phyloP scores from a whole-genome alignment of 2,888 invertebrate genomes.

The Ferdinandea cuprea region DNA sequence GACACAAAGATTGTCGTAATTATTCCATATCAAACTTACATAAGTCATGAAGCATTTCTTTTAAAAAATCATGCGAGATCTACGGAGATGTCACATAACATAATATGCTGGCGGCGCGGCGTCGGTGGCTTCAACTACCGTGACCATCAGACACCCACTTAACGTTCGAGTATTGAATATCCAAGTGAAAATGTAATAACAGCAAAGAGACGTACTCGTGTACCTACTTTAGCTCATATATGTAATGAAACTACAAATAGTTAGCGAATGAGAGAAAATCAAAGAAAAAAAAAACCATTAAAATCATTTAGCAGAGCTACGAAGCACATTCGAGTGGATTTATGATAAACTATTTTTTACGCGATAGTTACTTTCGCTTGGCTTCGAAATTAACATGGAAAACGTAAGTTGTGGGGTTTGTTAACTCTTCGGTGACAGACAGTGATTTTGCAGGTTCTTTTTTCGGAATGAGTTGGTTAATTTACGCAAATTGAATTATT shows the following conservation, averaged over 20 bases:
- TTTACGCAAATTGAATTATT: too few species aligned
- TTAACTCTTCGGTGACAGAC: constrained; percentile 20
- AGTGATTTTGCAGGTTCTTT: constrained; percentile 11
- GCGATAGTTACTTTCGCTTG: constrained; percentile 37
- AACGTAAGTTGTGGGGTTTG: constrained; percentile 11
- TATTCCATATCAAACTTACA: too few species aligned
- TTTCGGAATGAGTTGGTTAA: too few species aligned
- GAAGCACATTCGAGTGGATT: constrained; percentile 48
- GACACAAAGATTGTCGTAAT: too few species aligned
- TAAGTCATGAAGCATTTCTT: too few species aligned
- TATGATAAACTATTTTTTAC: constrained; percentile 17
- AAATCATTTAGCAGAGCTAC: constrained; percentile 37
- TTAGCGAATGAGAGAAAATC: constrained; percentile 11
- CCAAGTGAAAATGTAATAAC: constrained; percentile 5
- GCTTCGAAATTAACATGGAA: not conserved
- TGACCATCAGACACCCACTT: constrained; percentile 6
- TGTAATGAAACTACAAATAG: constrained; percentile 3
- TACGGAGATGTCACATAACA: not conserved
- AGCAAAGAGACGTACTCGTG: not conserved
- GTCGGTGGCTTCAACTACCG: not conserved
- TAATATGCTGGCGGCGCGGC: too few species aligned
- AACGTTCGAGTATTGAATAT: not conserved
- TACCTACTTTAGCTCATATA: not conserved
- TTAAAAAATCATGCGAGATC: not conserved
- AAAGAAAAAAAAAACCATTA: constrained; percentile 14